Conservation (phyloP, 2,797 vertebrate genomes). For the Crypturellus tataupa region DNA sequence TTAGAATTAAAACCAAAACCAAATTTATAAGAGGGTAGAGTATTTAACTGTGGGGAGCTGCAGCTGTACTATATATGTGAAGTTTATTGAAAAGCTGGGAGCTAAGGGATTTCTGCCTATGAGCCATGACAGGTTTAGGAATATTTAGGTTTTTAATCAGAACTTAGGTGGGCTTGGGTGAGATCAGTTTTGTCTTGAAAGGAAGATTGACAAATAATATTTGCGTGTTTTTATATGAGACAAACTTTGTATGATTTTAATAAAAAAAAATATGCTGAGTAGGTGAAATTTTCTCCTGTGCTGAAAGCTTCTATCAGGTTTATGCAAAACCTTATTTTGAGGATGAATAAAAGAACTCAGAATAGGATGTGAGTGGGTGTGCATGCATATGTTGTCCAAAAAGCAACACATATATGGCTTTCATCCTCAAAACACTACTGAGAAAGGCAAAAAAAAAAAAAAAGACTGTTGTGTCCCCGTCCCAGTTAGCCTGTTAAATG, state of each 20-base stretch:
- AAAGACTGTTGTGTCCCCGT: background rate
- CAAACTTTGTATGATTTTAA: background rate
- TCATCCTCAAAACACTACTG: background rate
- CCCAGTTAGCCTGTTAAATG: background rate
- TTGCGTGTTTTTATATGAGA: background rate
- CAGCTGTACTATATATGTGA: background rate
- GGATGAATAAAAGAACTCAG: background rate
- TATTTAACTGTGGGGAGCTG: background rate
- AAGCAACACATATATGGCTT: background rate
- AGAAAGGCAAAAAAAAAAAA: background rate
- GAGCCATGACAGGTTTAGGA: background rate
- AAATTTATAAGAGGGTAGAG: background rate
- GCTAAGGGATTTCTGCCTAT: background rate
- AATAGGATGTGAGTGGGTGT: constrained; percentile 7
- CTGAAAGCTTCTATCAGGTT: background rate
- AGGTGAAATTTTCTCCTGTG: background rate
- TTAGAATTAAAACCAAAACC: background rate
- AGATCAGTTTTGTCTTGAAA: background rate
- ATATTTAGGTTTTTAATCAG: constrained; percentile 21
- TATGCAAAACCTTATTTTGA: constrained; percentile 4
- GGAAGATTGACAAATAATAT: background rate
- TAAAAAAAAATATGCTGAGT: background rate
- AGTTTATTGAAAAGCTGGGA: background rate
- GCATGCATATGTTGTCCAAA: no score
- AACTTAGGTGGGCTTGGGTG: background rate